Evolutionary conservation across 1,140 invertebrate genomes (phyloP), one percentile per base, ranked within the genome.

Genomic region (honey bee (Apis mellifera)): DNA sequence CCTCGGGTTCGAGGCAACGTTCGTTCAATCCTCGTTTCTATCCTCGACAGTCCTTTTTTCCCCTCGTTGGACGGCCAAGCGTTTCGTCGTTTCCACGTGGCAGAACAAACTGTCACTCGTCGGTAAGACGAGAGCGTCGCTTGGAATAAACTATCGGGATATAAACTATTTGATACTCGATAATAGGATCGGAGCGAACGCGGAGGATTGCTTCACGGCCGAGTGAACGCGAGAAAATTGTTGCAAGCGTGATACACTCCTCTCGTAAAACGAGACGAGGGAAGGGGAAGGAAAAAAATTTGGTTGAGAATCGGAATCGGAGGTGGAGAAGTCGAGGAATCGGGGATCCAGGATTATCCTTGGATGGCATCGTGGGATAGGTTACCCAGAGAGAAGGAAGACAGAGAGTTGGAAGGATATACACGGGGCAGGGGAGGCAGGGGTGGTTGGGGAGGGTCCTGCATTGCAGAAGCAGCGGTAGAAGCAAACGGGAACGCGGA

Each of bases 331-430:
- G 48, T 26, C 1, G 26, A 26, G 26, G 26, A 26, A 89, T 88
- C 79, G 86, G 74, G 86, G 84, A 89, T 88, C 80, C 80, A 81
- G 70, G 86, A 88, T 88, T 87, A 87, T 88, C 86, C 81, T 81
- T 83, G 32, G 32, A 42, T 66, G 79, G 80, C 73, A 83, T 88
- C 73, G 62, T 57, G 66, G 83, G 57, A 70, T 84, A 87, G 76
- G 74, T 84, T 73, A 78, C 75, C 59, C n/a, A n/a, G 26, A 62
- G 62, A 78, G 55, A 42, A 72, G 21, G 48, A 57, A 71, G 84
- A 62, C 54, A 23, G 54, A 68, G 65, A 73, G 65, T 86, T 55
- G 66, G 71, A 81, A 52, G 65, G 83, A 69, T 80, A 48, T 68
- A 48, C 48, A n/a, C 64, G 48, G 57, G 50, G 32, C 55, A 66